These are phyloP conservation scores for Drepana falcataria DNA, from an alignment of 2,888 invertebrate species.

Conservation along the genomic window DNA sequence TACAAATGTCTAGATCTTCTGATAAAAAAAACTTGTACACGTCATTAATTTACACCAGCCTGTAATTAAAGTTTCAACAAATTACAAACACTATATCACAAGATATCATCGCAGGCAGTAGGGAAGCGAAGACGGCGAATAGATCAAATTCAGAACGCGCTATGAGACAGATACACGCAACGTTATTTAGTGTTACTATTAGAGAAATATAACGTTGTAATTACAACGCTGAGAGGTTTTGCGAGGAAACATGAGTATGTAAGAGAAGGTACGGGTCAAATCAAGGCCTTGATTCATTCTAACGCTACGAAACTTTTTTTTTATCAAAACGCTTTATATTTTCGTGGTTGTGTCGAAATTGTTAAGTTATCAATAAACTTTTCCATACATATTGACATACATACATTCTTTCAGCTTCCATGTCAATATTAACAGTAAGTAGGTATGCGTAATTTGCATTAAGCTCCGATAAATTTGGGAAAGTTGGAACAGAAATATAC, in stretches of 20 bases:
- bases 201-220: background rate
- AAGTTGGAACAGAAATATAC: too few species aligned
- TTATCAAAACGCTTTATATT: too few species aligned
- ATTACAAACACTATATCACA: constrained; percentile 52
- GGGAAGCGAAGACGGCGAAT: constrained; percentile 28
- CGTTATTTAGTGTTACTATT: background rate
- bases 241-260: background rate
- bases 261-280: background rate
- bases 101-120: constrained; percentile 39
- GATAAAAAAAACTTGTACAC: constrained; percentile 50
- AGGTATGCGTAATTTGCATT: too few species aligned
- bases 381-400: too few species aligned
- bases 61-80: constrained; percentile 70
- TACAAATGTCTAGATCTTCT: constrained; percentile 5
- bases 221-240: background rate
- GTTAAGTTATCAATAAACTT: too few species aligned
- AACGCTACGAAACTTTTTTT: too few species aligned
- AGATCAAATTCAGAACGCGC: constrained; percentile 33
- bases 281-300: too few species aligned
- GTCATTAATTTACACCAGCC: constrained; percentile 56
- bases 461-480: too few species aligned
- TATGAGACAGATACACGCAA: constrained; percentile 42
- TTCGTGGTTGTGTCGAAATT: too few species aligned
- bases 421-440: too few species aligned
- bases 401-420: too few species aligned